Base-by-base conservation (phyloP, 2,113 vertebrate genomes). In the Oplegnathus fasciatus region DNA sequence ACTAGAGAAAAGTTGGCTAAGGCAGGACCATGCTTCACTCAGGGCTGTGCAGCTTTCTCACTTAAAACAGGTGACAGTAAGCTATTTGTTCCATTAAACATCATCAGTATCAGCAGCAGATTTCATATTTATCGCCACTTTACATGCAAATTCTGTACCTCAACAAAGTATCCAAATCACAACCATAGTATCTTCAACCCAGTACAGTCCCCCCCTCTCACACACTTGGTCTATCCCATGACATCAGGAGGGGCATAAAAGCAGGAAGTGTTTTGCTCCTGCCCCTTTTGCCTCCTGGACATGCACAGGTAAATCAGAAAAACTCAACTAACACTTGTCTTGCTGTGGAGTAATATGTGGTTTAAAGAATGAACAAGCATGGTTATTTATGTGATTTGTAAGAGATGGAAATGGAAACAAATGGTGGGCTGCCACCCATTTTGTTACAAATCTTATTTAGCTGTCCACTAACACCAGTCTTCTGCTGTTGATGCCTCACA, bases 371-470 rank as follows among this genome's bases (percentile, higher is more conserved):
- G 10, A 9, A 30, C 26, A 48, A 5, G 15, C 40, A 0, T 8
- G 9, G 15, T 28, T 9, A 1, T 18, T 50, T 37, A 8, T 60
- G 30, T 32, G 24, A 40, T 52, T 62, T 52, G 15, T 50, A 67
- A 77, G 30, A 40, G 42, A 62, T 71, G 13, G 32, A 72, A 62
- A 80, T n/a, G 32, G 17, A 9, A 20, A 18, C 26, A 30, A 73
- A 73, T n/a, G 14, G 18, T 30, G 26, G 3, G 9, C 60, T 46
- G 2, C 18, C 50, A 54, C 40, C 22, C 22, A 13, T 48, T 72
- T 30, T 26, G 14, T 26, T 46, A n/a, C 10, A 28, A 22, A 28
- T 77, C 11, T 65, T 4, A 54, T 42, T 65, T 26, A 61, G n/a
- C 65, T 28, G 26, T 64, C 79, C 18, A 28, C 34, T 8, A 24